phyloP scores from a whole-genome alignment of 2,888 invertebrate species.

The Xestoiulus laeticollis region DNA sequence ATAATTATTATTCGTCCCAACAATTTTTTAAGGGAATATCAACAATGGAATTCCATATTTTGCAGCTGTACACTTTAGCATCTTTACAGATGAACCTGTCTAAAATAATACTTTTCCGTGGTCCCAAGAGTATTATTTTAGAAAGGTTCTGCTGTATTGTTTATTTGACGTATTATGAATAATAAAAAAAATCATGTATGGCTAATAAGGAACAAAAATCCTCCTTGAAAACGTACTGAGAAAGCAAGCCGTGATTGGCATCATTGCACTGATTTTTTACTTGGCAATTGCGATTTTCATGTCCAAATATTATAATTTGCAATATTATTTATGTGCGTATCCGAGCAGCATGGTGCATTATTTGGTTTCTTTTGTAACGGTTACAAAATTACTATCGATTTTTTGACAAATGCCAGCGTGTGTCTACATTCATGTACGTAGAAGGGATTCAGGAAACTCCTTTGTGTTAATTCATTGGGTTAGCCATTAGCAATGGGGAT shows the following conservation, averaged over 20 bases:
- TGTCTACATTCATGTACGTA: background rate
- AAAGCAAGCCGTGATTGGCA: background rate
- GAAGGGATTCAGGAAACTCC: background rate
- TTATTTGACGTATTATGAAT: background rate
- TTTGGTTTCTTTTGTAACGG: constrained; percentile 20
- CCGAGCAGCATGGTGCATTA: background rate
- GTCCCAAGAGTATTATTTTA: no score
- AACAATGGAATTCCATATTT: no score
- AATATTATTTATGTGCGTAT: background rate
- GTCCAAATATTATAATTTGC: background rate
- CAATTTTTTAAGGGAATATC: no score
- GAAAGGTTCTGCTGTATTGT: no score
- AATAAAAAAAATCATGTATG: background rate
- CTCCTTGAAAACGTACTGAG: background rate
- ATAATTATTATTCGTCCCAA: no score
- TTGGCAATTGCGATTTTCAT: background rate
- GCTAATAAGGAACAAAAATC: background rate
- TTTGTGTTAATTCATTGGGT: background rate
- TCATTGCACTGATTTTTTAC: background rate
- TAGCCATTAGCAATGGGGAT: background rate
- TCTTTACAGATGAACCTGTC: no score
- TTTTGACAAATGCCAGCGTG: background rate
- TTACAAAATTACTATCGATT: constrained; percentile 12
- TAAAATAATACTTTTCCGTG: no score
- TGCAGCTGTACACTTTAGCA: no score